Evolutionary conservation across 2,797 vertebrate species (phyloP).

Genomic region (Choloepus didactylus): DNA sequence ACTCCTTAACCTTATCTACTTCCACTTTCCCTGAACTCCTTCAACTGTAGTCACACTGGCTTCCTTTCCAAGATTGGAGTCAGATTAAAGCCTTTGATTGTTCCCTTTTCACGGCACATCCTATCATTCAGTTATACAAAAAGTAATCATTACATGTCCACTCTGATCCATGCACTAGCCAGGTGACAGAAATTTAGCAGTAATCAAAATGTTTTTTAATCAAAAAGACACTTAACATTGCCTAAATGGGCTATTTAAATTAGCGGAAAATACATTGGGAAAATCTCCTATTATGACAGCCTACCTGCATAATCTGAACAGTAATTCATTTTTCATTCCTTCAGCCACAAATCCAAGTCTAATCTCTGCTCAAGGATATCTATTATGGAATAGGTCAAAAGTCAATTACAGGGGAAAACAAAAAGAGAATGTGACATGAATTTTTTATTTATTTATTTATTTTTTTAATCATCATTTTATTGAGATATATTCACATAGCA

Average conservation of each 20-base stretch:
- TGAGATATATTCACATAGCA: too few relatives aligned
- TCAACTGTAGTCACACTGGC: too few relatives aligned
- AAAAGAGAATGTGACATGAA: not conserved
- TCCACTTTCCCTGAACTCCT: not conserved
- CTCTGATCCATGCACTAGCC: not conserved
- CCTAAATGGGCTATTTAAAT: not conserved
- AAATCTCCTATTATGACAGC: not conserved
- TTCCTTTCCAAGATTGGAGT: not conserved
- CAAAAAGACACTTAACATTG: not conserved
- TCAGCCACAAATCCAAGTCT: not conserved
- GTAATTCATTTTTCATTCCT: not conserved
- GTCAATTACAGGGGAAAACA: not conserved
- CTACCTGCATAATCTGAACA: not conserved
- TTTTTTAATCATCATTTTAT: too few relatives aligned
- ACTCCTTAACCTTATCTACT: not conserved
- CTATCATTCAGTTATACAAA: not conserved
- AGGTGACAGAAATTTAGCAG: not conserved
- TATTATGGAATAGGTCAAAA: not conserved
- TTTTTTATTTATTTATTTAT: too few relatives aligned
- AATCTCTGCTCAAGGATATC: not conserved
- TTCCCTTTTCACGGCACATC: not conserved
- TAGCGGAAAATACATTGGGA: not conserved
- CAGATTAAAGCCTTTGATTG: not conserved
- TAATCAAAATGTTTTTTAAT: not conserved
- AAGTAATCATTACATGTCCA: not conserved